Conservation (phyloP, 2,113 vertebrate species). For the Cyphomyrus plagiostoma region DNA sequence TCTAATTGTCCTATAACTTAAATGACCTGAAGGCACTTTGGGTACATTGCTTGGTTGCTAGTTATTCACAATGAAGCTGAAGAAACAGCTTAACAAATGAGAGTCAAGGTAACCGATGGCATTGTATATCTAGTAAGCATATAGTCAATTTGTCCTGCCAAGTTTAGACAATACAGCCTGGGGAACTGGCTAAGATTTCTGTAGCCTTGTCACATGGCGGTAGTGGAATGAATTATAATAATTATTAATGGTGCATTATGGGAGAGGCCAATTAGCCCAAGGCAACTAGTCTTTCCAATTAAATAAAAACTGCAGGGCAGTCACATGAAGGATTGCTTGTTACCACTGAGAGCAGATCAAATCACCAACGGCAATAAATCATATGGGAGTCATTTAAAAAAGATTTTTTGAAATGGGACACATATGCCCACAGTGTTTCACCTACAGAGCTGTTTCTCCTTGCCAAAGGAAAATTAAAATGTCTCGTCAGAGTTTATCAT, state of each 20-base stretch:
- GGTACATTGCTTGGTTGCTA: background rate
- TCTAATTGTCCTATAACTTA: background rate
- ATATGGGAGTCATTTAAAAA: background rate
- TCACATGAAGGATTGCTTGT: conserved; percentile 27
- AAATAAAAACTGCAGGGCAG: conserved; percentile 22
- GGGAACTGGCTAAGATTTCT: background rate
- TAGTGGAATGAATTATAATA: conserved; percentile 28
- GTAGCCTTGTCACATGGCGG: conserved; percentile 14
- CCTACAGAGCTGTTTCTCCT: background rate
- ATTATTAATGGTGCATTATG: conserved; percentile 35
- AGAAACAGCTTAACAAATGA: background rate
- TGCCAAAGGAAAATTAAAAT: background rate
- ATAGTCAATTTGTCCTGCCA: background rate
- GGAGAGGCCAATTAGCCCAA: conserved; percentile 20
- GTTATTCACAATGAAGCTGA: background rate
- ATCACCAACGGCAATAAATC: background rate
- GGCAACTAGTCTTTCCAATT: conserved; percentile 9
- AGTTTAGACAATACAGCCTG: background rate
- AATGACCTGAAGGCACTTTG: background rate
- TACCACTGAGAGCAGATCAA: conserved; percentile 16
- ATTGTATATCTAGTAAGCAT: background rate
- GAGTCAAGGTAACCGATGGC: background rate
- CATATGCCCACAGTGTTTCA: background rate
- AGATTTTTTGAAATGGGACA: background rate
- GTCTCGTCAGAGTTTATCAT: background rate